Percentiles rank a stretch among this genome's conserved stretches.
Evolutionary conservation across 2,888 invertebrate species (phyloP).

Genomic region (Dexiosoma caninum): DNA sequence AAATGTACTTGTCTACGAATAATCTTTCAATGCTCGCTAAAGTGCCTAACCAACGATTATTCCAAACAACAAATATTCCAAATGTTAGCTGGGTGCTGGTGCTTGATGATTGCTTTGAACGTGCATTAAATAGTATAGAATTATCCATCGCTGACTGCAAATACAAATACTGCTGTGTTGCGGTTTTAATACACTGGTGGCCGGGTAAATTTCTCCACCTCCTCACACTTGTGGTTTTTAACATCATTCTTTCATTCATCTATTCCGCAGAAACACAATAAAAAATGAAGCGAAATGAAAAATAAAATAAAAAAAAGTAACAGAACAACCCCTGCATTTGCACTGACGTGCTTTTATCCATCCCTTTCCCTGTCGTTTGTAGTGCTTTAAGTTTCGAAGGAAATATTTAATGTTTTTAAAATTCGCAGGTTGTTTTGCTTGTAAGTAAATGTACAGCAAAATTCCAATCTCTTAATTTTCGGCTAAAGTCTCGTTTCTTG

Average conservation of each 20-base stretch:
- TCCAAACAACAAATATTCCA: no score
- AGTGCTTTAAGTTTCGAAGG: constrained; percentile 54
- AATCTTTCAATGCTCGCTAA: no score
- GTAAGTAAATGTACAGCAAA: constrained; percentile 63
- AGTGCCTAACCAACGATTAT: no score
- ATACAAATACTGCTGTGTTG: constrained; percentile 43
- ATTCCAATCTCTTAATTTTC: constrained; percentile 70
- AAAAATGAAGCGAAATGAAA: no score
- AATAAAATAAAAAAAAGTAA: not conserved
- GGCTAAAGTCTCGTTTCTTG: constrained; percentile 50
- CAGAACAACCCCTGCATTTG: constrained; percentile 39
- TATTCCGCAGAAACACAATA: constrained; percentile 2
- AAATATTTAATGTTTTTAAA: constrained; percentile 44
- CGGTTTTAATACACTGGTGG: constrained; percentile 51
- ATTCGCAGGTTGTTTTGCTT: constrained; percentile 64
- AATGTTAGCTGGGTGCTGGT: no score
- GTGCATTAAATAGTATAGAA: not conserved
- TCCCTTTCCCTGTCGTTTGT: constrained; percentile 4
- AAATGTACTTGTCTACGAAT: no score
- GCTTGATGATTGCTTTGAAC: no score
- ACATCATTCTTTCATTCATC: constrained; percentile 20
- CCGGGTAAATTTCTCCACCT: constrained; percentile 36
- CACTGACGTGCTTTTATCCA: not conserved
- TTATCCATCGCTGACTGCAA: not conserved
- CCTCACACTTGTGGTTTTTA: constrained; percentile 67